Conservation (phyloP, 2,797 vertebrate genomes). For the Glyptemys insculpta region DNA sequence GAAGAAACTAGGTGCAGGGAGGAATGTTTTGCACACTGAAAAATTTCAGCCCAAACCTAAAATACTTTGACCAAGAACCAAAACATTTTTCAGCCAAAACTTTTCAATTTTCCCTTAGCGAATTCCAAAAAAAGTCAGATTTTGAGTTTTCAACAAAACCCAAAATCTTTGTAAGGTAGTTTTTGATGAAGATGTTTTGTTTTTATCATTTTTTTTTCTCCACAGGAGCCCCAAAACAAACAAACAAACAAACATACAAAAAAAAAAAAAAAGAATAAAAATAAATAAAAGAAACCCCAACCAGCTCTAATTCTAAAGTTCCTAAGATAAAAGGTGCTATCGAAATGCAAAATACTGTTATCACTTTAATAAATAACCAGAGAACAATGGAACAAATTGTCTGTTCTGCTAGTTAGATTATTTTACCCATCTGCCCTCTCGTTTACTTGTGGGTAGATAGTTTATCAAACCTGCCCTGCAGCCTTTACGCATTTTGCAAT, state of each 20-base stretch:
- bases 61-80: fast-evolving
- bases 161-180: neutral
- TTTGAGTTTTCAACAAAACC: neutral
- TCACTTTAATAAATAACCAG: neutral
- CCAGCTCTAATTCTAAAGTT: neutral
- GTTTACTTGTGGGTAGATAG: conserved; percentile 29
- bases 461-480: conserved; percentile 51
- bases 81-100: neutral
- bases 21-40: neutral
- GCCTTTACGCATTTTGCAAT: conserved; percentile 38
- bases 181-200: neutral
- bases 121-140: neutral
- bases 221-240: neutral
- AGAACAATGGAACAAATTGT: neutral
- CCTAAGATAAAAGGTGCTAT: neutral
- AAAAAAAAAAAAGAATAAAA: neutral
- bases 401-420: neutral
- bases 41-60: neutral
- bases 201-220: neutral
- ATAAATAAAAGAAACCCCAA: neutral
- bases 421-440: neutral
- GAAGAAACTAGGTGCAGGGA: fast-evolving
- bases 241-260: no score
- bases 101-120: neutral
- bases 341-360: neutral